These are phyloP conservation scores for Lobophora halterata DNA, from an alignment of 2,888 invertebrate species.

Conservation along the genomic window DNA sequence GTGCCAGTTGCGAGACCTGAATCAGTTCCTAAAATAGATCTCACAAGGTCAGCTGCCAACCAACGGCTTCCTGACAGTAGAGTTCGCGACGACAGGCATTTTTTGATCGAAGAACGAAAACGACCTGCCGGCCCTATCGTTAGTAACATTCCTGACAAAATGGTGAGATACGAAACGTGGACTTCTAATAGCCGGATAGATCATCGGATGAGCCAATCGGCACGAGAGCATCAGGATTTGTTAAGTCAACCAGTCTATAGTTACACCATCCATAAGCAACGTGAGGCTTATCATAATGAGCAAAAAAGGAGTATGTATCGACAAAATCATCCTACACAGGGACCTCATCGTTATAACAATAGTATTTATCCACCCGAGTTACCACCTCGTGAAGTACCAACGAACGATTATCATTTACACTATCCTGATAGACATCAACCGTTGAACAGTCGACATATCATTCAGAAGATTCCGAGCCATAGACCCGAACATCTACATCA, in stretches of 20 bases:
- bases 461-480: constrained; percentile 64
- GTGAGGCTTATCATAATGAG: constrained; percentile 69
- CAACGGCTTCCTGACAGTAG: constrained; percentile 59
- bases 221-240: constrained; percentile 66
- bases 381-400: constrained; percentile 43
- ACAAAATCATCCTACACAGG: constrained; percentile 49
- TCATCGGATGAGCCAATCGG: constrained; percentile 57
- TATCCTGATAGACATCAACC: constrained; percentile 59
- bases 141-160: constrained; percentile 76
- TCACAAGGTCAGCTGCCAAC: constrained; percentile 58
- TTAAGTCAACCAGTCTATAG: constrained; percentile 71
- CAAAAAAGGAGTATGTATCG: constrained; percentile 58
- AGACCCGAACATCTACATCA: constrained; percentile 59
- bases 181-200: constrained; percentile 69
- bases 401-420: constrained; percentile 57
- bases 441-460: constrained; percentile 58
- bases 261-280: constrained; percentile 68
- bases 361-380: constrained; percentile 51
- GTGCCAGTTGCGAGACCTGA: constrained; percentile 52
- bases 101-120: constrained; percentile 70
- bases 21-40: constrained; percentile 73
- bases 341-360: constrained; percentile 54
- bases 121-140: constrained; percentile 62
- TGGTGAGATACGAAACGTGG: constrained; percentile 72
- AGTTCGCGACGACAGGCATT: constrained; percentile 65